phyloP scores from a whole-genome alignment of 2,113 vertebrate genomes.

The Passerina amoena region DNA sequence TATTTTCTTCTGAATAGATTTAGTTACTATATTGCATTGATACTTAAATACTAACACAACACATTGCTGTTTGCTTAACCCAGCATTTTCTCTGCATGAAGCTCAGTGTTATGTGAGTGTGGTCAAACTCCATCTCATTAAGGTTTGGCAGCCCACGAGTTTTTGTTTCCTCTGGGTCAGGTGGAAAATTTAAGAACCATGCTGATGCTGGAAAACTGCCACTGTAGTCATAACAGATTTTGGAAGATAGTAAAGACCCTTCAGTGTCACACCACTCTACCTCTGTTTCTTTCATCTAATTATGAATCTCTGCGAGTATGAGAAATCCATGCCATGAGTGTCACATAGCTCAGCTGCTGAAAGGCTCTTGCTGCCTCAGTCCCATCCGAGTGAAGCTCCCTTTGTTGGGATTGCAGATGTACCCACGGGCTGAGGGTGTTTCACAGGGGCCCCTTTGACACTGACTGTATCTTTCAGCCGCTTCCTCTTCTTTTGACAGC shows the following conservation, averaged over 20 bases:
- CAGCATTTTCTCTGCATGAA: background rate
- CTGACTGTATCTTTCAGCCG: rapidly evolving
- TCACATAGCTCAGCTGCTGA: background rate
- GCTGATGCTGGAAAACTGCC: background rate
- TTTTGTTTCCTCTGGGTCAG: slow-evolving; percentile 11
- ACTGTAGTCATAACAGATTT: background rate
- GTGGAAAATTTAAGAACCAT: background rate
- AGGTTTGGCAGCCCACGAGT: background rate
- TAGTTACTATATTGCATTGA: background rate
- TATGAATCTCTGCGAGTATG: background rate
- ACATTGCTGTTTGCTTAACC: background rate
- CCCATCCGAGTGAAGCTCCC: background rate
- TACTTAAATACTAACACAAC: background rate
- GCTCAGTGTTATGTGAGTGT: background rate
- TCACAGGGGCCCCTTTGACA: background rate
- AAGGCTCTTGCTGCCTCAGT: background rate
- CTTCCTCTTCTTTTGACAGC: background rate
- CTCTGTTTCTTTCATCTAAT: background rate
- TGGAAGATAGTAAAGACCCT: background rate
- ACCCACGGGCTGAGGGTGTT: background rate
- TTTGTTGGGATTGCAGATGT: background rate
- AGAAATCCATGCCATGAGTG: background rate
- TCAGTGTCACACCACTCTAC: background rate
- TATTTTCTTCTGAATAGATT: background rate
- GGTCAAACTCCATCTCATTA: background rate